phyloP scores from a whole-genome alignment of 2,113 vertebrate species.

The Monopterus albus region DNA sequence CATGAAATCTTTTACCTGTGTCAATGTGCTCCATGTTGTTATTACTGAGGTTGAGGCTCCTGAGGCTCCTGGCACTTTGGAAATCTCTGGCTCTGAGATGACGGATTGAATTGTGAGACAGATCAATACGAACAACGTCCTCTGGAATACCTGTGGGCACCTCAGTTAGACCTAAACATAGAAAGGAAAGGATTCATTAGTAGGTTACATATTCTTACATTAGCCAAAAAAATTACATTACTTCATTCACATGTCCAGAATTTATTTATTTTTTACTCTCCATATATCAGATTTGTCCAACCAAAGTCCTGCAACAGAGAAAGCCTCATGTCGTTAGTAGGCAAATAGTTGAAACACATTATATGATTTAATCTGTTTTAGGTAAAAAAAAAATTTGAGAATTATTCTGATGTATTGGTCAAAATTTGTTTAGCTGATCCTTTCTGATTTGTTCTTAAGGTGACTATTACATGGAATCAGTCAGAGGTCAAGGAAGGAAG shows the following conservation, averaged over 20 bases:
- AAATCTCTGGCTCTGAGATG: constrained; percentile 90
- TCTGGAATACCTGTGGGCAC: constrained; percentile 90
- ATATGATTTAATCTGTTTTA: constrained; percentile 18
- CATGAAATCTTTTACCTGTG: constrained; percentile 79
- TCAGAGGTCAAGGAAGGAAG: background rate
- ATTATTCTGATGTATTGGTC: background rate
- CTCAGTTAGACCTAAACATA: constrained; percentile 87
- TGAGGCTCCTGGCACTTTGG: constrained; percentile 86
- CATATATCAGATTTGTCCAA: no score
- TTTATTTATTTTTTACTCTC: no score
- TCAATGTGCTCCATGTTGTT: constrained; percentile 90
- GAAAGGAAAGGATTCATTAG: background rate
- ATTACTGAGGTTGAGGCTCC: constrained; percentile 89
- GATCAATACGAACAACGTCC: constrained; percentile 89
- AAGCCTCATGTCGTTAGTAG: background rate
- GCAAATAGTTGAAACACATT: background rate
- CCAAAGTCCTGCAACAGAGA: no score
- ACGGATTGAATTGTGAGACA: constrained; percentile 91
- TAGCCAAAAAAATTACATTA: background rate
- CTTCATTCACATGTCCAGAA: background rate
- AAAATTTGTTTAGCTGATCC: constrained; percentile 6
- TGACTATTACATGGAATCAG: background rate
- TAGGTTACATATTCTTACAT: background rate
- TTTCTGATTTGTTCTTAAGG: constrained; percentile 5
- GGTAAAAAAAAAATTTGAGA: no score